Conservation (phyloP, 92 coral and sea anemone species). For the Phymanthus crucifer region DNA sequence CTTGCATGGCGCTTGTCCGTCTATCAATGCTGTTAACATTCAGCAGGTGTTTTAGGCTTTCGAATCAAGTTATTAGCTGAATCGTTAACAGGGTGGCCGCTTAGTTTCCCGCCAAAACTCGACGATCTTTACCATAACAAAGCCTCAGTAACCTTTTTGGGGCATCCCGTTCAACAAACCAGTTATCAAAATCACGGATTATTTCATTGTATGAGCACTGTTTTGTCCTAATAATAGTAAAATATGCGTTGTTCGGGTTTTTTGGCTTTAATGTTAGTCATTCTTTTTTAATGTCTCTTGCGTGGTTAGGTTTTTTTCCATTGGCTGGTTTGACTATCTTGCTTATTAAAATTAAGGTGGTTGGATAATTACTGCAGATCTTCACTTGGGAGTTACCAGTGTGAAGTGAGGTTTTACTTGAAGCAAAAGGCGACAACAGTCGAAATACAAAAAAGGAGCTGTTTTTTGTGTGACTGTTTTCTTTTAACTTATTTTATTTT, state of each 20-base stretch:
- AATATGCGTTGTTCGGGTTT: background rate
- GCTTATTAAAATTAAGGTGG: slow-evolving; percentile 17
- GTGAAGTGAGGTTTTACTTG: too few species aligned
- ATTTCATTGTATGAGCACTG: background rate
- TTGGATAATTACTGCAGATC: background rate
- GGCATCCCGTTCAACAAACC: background rate
- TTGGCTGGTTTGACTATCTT: slow-evolving; percentile 3
- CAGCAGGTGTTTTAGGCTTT: background rate
- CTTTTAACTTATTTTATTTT: too few species aligned
- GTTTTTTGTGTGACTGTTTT: too few species aligned
- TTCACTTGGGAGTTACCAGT: background rate
- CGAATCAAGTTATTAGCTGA: background rate
- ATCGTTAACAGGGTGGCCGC: background rate
- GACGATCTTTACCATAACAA: background rate
- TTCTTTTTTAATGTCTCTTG: background rate
- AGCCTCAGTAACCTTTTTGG: background rate
- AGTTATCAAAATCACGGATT: background rate
- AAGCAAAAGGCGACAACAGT: too few species aligned
- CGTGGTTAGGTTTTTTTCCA: background rate
- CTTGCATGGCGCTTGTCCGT: too few species aligned
- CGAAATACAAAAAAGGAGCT: too few species aligned
- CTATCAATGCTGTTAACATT: background rate
- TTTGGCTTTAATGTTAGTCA: background rate
- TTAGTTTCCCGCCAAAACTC: background rate
- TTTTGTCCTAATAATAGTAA: background rate